A percentile compares a stretch with the other conserved stretches of the same genome.
phyloP scores from a whole-genome alignment of 2,797 vertebrate species.

The Chelonia mydas region DNA sequence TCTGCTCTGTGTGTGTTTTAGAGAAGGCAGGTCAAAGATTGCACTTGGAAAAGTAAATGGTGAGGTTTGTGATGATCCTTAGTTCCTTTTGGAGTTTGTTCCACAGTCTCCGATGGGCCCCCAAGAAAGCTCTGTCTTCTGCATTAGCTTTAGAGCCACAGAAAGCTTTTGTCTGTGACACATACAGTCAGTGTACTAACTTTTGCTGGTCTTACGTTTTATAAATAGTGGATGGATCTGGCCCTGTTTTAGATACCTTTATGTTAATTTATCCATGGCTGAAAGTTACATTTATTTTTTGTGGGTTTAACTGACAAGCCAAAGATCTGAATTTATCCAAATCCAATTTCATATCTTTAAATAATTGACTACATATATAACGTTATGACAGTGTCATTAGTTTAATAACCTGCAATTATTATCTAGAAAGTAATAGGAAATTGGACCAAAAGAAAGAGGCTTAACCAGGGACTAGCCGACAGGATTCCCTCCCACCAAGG shows the following conservation, averaged over 20 bases:
- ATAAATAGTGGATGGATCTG: rapidly evolving
- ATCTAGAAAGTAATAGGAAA: neutral
- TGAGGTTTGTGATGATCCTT: neutral
- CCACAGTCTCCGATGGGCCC: neutral
- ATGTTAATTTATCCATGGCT: neutral
- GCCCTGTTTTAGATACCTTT: neutral
- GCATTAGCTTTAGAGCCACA: neutral
- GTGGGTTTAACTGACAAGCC: neutral
- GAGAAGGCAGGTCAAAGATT: neutral
- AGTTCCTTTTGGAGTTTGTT: neutral
- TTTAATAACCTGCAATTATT: neutral
- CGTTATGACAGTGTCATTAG: neutral
- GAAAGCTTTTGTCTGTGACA: neutral
- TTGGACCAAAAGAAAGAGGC: rapidly evolving
- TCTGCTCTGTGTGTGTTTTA: neutral
- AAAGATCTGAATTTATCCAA: neutral
- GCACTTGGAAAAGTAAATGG: neutral
- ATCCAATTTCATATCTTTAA: neutral
- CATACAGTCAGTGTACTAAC: rapidly evolving
- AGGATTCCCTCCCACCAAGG: rapidly evolving
- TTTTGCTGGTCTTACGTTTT: neutral
- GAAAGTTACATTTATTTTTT: neutral
- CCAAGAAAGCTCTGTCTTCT: neutral
- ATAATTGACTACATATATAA: rapidly evolving
- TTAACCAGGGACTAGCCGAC: neutral